These are phyloP conservation scores for Salmo trutta DNA, from an alignment of 2,797 vertebrate species.

Conservation along the genomic window DNA sequence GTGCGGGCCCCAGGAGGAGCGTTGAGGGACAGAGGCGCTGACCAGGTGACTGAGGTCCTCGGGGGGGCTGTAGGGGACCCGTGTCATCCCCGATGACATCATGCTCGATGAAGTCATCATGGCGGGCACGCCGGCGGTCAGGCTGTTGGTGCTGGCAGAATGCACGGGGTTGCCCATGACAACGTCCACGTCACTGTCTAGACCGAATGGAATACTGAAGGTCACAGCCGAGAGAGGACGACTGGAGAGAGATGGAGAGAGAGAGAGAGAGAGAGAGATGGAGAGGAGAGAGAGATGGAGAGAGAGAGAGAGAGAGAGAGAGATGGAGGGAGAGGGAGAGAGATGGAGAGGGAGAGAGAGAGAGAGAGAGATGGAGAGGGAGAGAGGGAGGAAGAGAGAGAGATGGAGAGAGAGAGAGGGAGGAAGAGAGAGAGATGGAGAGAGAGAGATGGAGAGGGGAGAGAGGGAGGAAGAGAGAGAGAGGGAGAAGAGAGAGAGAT, in stretches of 20 bases:
- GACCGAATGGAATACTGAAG: constrained; percentile 93
- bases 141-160: constrained; percentile 87
- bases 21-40: constrained; percentile 62
- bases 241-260: constrained; percentile 56
- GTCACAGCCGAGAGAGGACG: constrained; percentile 87
- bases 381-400: background rate
- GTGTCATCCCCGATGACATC: constrained; percentile 48
- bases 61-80: constrained; percentile 58
- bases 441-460: background rate
- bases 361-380: background rate
- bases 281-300: constrained; percentile 36
- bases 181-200: constrained; percentile 94
- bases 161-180: constrained; percentile 93
- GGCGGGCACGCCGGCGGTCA: constrained; percentile 69
- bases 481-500: too few species aligned
- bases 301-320: constrained; percentile 21
- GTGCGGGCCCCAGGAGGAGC: constrained; percentile 61
- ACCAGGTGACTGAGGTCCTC: constrained; percentile 75
- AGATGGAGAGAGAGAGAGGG: background rate
- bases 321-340: background rate
- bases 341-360: background rate
- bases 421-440: background rate
- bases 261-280: constrained; percentile 68
- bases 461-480: accelerated
- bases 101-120: constrained; percentile 43